These are phyloP conservation scores for Mycalesis mineus DNA, from an alignment of 2,888 invertebrate genomes.

Conservation along the genomic window DNA sequence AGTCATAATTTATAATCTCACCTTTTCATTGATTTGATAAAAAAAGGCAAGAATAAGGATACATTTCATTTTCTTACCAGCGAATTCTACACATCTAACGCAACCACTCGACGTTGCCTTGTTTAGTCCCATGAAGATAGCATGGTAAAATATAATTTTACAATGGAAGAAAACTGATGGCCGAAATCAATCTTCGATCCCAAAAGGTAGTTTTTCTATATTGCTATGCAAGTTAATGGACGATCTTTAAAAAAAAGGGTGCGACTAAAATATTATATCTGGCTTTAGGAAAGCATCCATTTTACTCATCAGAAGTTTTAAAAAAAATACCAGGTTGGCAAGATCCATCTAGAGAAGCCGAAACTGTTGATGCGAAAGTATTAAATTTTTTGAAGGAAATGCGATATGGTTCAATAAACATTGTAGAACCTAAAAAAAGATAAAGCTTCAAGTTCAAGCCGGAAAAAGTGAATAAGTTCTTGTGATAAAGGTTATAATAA, in stretches of 20 bases:
- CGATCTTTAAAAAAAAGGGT: not conserved
- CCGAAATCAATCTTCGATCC: not conserved
- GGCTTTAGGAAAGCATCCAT: constrained; percentile 12
- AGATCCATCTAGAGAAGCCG: not conserved
- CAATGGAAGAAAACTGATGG: constrained; percentile 24
- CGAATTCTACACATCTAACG: too few species aligned
- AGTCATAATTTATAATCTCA: too few species aligned
- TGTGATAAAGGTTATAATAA: too few species aligned
- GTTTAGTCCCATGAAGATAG: constrained; percentile 34
- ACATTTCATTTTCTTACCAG: too few species aligned
- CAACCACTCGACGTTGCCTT: constrained; percentile 38
- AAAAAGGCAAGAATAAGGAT: too few species aligned
- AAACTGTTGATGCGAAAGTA: not conserved
- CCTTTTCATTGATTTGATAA: too few species aligned
- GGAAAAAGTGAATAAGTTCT: too few species aligned
- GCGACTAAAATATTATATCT: not conserved
- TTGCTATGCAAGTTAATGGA: constrained; percentile 4
- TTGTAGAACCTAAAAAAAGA: too few species aligned
- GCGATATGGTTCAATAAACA: not conserved
- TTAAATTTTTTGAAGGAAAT: not conserved
- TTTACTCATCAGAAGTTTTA: constrained; percentile 2
- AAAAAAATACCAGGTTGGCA: not conserved
- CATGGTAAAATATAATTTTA: constrained; percentile 33
- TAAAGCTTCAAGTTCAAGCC: too few species aligned
- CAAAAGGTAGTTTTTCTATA: constrained; percentile 13